These are phyloP conservation scores for Donacobius atricapilla DNA, from an alignment of 2,113 vertebrate genomes.

Conservation along the genomic window DNA sequence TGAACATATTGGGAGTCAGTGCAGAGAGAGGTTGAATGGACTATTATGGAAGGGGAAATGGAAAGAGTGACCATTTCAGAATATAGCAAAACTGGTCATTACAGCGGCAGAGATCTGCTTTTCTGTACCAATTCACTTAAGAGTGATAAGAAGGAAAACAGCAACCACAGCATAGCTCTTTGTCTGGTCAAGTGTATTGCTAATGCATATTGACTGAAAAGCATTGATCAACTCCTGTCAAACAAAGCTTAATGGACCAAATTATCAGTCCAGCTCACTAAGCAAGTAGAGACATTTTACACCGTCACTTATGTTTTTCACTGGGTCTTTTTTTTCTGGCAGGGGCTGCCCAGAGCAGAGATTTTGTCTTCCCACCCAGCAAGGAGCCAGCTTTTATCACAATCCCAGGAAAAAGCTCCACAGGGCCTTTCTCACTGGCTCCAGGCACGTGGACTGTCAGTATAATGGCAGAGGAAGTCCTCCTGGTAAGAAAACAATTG, in stretches of 20 bases:
- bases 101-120: background rate
- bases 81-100: background rate
- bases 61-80: background rate
- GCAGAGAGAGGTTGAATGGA: background rate
- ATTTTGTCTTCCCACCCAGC: conserved; percentile 83
- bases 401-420: conserved; percentile 82
- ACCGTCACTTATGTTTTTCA: background rate
- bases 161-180: background rate
- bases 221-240: background rate
- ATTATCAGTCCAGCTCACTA: background rate
- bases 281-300: background rate
- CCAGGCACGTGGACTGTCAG: conserved; percentile 84
- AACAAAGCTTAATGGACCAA: background rate
- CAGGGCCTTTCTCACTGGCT: conserved; percentile 80
- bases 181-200: background rate
- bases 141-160: background rate
- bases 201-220: background rate
- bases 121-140: background rate
- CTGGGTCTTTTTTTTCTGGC: background rate
- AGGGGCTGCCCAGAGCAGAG: conserved; percentile 83
- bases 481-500: conserved; percentile 81
- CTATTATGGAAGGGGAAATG: background rate
- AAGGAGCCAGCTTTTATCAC: conserved; percentile 85
- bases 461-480: conserved; percentile 83
- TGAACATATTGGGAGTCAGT: background rate